Percentiles rank a stretch among this genome's conserved stretches.
Evolutionary conservation across 2,888 invertebrate genomes (phyloP).

Genomic region (Chloromyia formosa): DNA sequence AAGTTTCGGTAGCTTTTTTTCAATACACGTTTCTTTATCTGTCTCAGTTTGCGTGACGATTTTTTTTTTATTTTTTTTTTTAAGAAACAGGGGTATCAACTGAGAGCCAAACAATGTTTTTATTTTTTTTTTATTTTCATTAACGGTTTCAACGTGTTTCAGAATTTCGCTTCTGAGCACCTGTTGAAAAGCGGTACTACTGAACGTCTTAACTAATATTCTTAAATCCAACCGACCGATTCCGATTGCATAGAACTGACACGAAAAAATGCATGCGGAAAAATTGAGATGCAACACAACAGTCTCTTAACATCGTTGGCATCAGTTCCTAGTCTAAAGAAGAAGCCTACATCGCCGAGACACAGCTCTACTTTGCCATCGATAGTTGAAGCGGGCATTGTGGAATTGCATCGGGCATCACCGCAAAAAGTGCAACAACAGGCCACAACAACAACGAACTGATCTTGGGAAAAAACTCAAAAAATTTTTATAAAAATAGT

Average conservation of each 20-base stretch:
- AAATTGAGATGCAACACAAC: constrained; percentile 42
- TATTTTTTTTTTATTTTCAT: too few relatives aligned
- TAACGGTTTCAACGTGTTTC: too few relatives aligned
- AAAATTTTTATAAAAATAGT: constrained; percentile 45
- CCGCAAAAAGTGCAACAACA: constrained; percentile 28
- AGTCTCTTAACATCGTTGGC: constrained; percentile 21
- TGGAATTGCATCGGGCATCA: neutral
- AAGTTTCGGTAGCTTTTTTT: too few relatives aligned
- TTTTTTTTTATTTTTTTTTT: too few relatives aligned
- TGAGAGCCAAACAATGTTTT: too few relatives aligned
- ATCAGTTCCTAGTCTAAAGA: neutral
- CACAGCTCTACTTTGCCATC: constrained; percentile 21
- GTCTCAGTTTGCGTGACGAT: too few relatives aligned
- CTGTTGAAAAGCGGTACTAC: too few relatives aligned
- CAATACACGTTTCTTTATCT: too few relatives aligned
- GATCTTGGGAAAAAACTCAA: constrained; percentile 37
- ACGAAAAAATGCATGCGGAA: constrained; percentile 41
- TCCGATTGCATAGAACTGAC: constrained; percentile 32
- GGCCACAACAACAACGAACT: constrained; percentile 17
- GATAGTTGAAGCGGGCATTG: constrained; percentile 1
- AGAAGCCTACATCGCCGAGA: neutral
- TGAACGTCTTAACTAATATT: neutral
- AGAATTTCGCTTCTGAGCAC: too few relatives aligned
- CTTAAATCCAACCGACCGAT: constrained; percentile 22
- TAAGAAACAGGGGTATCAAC: too few relatives aligned